Evolutionary conservation across 2,113 vertebrate species (phyloP).

Genomic region (Edolisoma coerulescens): DNA sequence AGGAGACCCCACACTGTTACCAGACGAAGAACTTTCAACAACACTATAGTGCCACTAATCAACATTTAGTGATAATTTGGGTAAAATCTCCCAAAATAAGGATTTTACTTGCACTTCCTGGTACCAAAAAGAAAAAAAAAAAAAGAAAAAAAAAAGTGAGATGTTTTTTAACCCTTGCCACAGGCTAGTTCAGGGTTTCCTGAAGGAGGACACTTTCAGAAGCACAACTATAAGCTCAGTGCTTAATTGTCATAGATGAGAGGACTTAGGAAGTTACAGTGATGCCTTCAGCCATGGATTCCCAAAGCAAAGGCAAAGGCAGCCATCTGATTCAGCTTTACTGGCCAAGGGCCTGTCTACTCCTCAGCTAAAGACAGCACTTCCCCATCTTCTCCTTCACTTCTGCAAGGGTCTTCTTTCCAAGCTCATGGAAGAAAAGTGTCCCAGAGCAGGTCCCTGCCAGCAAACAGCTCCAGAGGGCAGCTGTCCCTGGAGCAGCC

Average conservation of each 20-base stretch:
- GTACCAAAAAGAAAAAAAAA: background rate
- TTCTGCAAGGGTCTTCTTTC: background rate
- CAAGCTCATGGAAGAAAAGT: background rate
- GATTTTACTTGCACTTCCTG: background rate
- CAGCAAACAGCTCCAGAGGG: background rate
- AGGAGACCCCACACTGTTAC: background rate
- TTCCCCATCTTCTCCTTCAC: background rate
- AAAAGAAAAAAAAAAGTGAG: fast-evolving
- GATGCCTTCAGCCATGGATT: background rate
- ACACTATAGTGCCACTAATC: fast-evolving
- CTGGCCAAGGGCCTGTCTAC: background rate
- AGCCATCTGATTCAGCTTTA: background rate
- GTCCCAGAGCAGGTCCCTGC: background rate
- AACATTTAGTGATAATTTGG: background rate
- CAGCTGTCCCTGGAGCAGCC: background rate
- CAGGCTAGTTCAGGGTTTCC: background rate
- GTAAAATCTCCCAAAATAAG: background rate
- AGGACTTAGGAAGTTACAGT: background rate
- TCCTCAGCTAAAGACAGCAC: background rate
- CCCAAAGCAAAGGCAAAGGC: background rate
- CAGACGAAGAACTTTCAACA: background rate
- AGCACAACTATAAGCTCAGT: background rate
- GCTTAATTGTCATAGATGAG: background rate
- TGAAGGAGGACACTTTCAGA: background rate
- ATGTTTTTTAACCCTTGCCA: background rate